A percentile compares a stretch with the other conserved stretches of the same genome.
Conservation (phyloP, 2,797 vertebrate species). For the Neomorphus geoffroyi region DNA sequence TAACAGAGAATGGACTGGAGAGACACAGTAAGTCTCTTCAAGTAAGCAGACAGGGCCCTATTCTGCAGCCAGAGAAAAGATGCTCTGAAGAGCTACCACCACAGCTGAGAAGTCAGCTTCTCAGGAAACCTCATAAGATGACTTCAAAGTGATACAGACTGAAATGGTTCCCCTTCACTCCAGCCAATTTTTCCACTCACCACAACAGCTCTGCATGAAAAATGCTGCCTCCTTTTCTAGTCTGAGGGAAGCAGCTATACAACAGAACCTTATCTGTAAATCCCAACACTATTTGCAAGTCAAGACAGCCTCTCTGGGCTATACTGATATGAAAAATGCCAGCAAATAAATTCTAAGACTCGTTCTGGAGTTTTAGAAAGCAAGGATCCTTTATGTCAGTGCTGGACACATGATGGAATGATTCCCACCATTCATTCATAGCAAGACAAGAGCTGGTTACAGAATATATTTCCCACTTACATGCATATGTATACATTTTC, state of each 20-base stretch:
- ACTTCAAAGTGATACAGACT: rapidly evolving
- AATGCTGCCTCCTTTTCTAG: neutral
- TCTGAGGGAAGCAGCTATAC: neutral
- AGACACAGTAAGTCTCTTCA: neutral
- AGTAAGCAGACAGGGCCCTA: neutral
- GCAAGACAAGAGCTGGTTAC: too few species aligned
- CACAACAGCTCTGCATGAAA: neutral
- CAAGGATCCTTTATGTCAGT: too few species aligned
- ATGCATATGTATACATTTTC: too few species aligned
- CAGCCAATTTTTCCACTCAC: neutral
- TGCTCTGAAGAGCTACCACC: neutral
- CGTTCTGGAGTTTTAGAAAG: too few species aligned
- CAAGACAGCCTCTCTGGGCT: neutral
- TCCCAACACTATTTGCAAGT: neutral
- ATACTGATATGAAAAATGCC: neutral
- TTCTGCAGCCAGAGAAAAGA: neutral
- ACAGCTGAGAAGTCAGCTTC: neutral
- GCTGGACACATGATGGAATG: too few species aligned
- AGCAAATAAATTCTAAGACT: too few species aligned
- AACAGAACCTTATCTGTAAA: neutral
- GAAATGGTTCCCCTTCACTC: neutral
- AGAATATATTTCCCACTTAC: too few species aligned
- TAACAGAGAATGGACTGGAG: neutral
- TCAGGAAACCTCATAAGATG: neutral
- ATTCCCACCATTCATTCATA: too few species aligned